These are phyloP conservation scores for Oscheius sp. DNA, from an alignment of 2,888 invertebrate genomes.

Conservation along the genomic window DNA sequence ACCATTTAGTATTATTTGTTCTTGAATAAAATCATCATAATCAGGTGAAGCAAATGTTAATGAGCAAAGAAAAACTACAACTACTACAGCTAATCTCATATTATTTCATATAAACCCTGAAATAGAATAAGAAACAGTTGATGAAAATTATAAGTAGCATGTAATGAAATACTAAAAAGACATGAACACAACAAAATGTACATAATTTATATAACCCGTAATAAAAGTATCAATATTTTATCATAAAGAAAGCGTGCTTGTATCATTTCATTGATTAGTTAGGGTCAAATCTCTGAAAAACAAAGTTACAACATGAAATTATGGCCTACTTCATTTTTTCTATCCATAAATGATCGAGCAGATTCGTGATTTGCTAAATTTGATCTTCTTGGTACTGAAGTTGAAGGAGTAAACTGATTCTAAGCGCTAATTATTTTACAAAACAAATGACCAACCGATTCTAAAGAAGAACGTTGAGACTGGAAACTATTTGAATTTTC, in stretches of 20 bases:
- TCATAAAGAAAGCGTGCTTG: not conserved
- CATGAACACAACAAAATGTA: not conserved
- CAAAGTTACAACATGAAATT: not conserved
- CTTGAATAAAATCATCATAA: not conserved
- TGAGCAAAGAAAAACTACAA: not conserved
- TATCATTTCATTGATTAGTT: not conserved
- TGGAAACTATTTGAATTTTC: not conserved
- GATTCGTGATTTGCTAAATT: not conserved
- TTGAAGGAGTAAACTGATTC: not conserved
- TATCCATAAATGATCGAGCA: not conserved
- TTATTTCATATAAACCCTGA: too few relatives aligned
- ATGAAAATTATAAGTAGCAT: too few relatives aligned
- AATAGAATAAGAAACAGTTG: too few relatives aligned
- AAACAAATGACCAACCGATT: not conserved
- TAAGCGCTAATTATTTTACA: not conserved
- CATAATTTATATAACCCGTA: not conserved
- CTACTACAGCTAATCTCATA: not conserved
- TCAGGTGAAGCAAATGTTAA: not conserved
- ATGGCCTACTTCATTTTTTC: not conserved
- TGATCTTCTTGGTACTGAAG: not conserved
- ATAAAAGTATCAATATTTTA: not conserved
- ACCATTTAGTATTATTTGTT: not conserved
- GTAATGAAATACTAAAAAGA: too few relatives aligned
- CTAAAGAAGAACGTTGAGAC: too few relatives aligned
- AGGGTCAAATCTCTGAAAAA: slow-evolving; percentile 1